phyloP scores from a whole-genome alignment of 2,797 vertebrate genomes.

The Cygnus olor region DNA sequence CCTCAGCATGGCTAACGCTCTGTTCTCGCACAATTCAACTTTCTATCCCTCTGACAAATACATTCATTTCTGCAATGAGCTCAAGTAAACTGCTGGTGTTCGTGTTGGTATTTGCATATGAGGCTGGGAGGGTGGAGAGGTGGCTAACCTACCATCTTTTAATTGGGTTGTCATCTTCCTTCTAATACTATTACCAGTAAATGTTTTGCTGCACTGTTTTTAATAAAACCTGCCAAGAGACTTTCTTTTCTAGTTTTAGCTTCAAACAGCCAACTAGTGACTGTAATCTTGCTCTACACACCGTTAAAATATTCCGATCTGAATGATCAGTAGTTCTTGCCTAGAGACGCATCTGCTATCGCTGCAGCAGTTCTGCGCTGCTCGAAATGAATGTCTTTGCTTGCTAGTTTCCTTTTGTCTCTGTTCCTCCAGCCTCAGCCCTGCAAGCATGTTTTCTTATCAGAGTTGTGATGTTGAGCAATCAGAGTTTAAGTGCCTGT shows the following conservation, averaged over 20 bases:
- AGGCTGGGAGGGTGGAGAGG: not conserved
- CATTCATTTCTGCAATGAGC: not conserved
- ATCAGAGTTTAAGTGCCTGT: conserved; percentile 26
- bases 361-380: conserved; percentile 30
- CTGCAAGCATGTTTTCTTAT: not conserved
- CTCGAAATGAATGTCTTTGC: not conserved
- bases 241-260: conserved; percentile 39
- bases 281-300: conserved; percentile 57
- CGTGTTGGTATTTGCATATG: not conserved
- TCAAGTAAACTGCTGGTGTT: not conserved
- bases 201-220: conserved; percentile 37
- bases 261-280: conserved; percentile 55
- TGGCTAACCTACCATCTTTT: not conserved
- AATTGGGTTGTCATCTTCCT: not conserved
- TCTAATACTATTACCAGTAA: not conserved
- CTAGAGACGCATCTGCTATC: conserved; percentile 60
- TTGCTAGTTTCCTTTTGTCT: conserved; percentile 41
- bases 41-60: not conserved
- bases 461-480: not conserved
- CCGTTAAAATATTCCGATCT: conserved; percentile 67
- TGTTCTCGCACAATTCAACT: not conserved
- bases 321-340: conserved; percentile 57
- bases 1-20: not conserved
- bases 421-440: not conserved
- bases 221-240: conserved; percentile 44